Base-by-base conservation (phyloP, 2,113 vertebrate genomes). In the Corythaeola cristata region DNA sequence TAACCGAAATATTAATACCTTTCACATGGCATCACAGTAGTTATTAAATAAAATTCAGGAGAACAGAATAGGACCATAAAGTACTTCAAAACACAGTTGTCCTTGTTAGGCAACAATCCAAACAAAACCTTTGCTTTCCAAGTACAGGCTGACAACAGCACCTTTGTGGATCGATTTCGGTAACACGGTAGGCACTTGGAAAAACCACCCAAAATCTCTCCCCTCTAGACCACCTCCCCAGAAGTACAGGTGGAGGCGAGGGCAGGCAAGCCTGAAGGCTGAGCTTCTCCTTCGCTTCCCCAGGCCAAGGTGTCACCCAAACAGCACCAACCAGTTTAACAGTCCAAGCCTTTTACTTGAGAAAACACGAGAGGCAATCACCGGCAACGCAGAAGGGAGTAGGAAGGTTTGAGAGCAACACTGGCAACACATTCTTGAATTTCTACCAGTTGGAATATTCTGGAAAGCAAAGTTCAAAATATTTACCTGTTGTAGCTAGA, bases 391-490 rank as follows among this genome's bases (percentile, higher is more conserved):
- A 84, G 79, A 80, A 89, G 77, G n/a, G 60, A 91, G 39, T 7
- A 74, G 26, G 85, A 39, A 86, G 37, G 52, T 84, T 91, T 74
- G 55, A 90, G 59, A 80, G 56, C 63, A 69, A 41, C n/a, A 41
- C 8, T 80, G 58, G 62, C 59, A 93, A 85, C 4, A 37, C 21
- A 11, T 22, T 18, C 63, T 0, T 67, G 35, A 88, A 37, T 92
- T 84, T 90, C 52, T 81, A 52, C 66, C 2, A 3, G 12, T 6
- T 37, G 33, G 76, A 92, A 86, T 83, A 63, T 64, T 94, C 83
- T 86, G 73, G 56, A 88, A 90, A 90, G 67, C 52, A 74, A 92
- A 59, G 53, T 89, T 78, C 45, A 94, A 95, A 95, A 93, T 96
- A 93, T 92, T 89, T 92, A 87, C 84, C 86, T 93, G 85, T 13